Base-by-base conservation (phyloP, 2,888 invertebrate species). In the Biston betularia region DNA sequence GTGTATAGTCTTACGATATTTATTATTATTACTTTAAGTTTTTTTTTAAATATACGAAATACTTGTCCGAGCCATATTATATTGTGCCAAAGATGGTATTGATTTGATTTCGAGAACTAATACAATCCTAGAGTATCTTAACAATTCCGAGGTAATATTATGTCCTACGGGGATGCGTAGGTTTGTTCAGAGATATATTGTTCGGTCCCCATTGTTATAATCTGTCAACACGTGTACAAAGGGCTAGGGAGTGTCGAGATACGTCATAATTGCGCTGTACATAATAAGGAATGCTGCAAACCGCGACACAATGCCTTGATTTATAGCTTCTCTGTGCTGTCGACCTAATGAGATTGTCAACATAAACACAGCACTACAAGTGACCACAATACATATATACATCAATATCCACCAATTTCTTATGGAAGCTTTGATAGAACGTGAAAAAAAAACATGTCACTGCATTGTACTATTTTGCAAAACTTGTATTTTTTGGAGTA, bases 321-420 rank as follows among this genome's bases (percentile, higher is more conserved):
- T 90, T 88, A 91, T 88, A 74, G 83, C 81, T 81, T 82, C 82
- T 82, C 82, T 76, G 86, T 84, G 88, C 86, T 90, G 89, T 89
- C 84, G 78, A 80, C 80, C 81, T 89, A 90, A 89, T 89, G 88
- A 89, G 88, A 88, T 88, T 84, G 89, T 88, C 87, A 88, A 84
- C 88, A 84, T 80, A 78, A 35, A 56, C 60, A 52, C 49, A 59
- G 55, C 49, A 67, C 59, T 62, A 71, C 53, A 46, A 50, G 45
- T 63, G 59, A 55, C 55, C 48, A 63, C 55, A 68, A 63, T 63
- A 55, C 50, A 52, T 61, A 55, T 54, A 52, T 61, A 52, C 15
- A 54, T 38, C 52, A 53, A 52, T 58, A 52, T 38, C 24, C 24
- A 24, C 24, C 24, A 24, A 24, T 2, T 24, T 24, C 3, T 24